Conservation (phyloP, 2,888 invertebrate species). For the Aphodius sticticus region DNA sequence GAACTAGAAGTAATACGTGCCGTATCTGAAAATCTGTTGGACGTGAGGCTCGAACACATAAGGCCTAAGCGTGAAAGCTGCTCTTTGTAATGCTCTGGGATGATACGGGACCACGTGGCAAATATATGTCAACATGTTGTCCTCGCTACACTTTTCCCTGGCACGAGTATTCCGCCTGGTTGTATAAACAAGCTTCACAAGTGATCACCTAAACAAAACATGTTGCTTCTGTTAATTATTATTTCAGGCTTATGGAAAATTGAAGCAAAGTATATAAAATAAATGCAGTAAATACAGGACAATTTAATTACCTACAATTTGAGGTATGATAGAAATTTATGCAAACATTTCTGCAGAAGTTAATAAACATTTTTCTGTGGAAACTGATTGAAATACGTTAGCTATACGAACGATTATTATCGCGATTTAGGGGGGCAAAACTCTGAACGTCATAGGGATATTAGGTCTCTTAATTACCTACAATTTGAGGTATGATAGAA, state of each 20-base stretch:
- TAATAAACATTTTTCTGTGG: too few species aligned
- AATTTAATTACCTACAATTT: too few species aligned
- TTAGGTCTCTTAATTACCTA: too few species aligned
- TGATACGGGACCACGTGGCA: conserved; percentile 4
- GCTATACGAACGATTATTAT: too few species aligned
- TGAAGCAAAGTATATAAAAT: neutral
- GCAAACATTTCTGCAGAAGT: too few species aligned
- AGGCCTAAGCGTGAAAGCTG: neutral
- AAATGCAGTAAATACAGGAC: too few species aligned
- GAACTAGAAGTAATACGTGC: neutral
- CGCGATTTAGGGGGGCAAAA: too few species aligned
- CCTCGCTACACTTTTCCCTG: neutral
- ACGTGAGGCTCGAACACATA: neutral
- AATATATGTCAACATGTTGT: neutral
- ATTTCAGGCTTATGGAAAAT: neutral
- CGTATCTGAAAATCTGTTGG: neutral
- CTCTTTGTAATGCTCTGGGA: neutral
- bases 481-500: too few species aligned
- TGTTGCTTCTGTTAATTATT: neutral
- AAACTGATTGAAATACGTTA: too few species aligned
- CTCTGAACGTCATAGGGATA: too few species aligned
- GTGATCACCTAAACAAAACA: neutral
- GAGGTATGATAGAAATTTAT: too few species aligned
- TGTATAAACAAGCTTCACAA: neutral
- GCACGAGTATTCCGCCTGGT: neutral